phyloP scores from a whole-genome alignment of 2,888 invertebrate genomes.

The Pristionchus fissidentatus region DNA sequence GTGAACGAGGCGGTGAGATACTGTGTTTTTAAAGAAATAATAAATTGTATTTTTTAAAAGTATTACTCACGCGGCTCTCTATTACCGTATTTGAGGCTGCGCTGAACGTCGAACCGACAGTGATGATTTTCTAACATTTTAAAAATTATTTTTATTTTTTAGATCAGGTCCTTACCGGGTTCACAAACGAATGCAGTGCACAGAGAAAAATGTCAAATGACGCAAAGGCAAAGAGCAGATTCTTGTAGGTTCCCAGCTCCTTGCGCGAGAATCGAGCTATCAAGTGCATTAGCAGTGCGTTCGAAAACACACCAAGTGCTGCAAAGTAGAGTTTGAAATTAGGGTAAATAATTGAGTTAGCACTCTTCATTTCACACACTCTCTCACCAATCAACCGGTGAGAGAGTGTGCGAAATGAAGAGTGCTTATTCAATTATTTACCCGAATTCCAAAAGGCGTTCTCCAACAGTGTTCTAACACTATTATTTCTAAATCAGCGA shows the following conservation, averaged over 20 bases:
- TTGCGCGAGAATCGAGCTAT: not conserved
- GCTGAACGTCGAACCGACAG: not conserved
- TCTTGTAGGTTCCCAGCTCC: not conserved
- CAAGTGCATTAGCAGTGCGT: not conserved
- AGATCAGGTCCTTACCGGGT: not conserved
- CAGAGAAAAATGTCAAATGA: not conserved
- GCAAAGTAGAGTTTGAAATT: no score
- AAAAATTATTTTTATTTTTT: not conserved
- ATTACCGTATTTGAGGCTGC: not conserved
- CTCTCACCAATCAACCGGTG: no score
- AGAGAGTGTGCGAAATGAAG: no score
- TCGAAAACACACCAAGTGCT: not conserved
- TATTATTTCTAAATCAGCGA: no score
- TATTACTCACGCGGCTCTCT: not conserved
- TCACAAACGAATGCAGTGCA: not conserved
- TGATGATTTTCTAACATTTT: conserved; percentile 6
- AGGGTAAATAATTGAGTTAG: no score
- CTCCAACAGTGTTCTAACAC: no score
- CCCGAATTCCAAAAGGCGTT: no score
- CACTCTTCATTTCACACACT: no score
- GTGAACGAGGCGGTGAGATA: not conserved
- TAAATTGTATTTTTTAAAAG: not conserved
- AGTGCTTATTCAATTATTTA: no score
- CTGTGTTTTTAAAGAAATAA: not conserved
- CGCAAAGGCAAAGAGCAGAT: not conserved